Evolutionary conservation across 2,888 invertebrate species (phyloP).

Genomic region (Pseudococcus jackbeardsleyi): DNA sequence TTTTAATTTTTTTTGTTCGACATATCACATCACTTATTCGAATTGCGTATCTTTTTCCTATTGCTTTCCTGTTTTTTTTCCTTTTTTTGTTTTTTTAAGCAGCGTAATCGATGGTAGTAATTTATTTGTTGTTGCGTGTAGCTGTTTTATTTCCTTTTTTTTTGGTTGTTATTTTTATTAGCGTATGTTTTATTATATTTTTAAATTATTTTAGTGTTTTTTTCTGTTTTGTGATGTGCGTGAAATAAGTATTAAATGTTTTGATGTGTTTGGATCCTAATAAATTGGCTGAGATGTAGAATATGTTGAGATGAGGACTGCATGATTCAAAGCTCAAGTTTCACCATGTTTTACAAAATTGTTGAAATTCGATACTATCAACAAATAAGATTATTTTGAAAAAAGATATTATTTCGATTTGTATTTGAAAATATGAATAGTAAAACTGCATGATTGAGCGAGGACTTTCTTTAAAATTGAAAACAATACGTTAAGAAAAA

Average conservation of each 20-base stretch:
- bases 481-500: no score
- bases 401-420: neutral
- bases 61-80: constrained; percentile 2
- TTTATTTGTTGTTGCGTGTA: constrained; percentile 19
- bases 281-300: no score
- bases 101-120: neutral
- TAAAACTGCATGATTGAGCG: no score
- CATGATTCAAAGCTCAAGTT: neutral
- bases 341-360: neutral
- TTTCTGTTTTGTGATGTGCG: neutral
- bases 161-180: neutral
- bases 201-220: neutral
- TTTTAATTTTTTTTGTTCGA: constrained; percentile 19
- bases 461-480: no score
- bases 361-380: neutral
- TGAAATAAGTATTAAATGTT: neutral
- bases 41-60: neutral
- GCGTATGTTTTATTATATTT: neutral
- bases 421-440: no score
- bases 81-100: neutral
- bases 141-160: neutral
- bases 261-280: neutral
- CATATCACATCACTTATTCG: neutral
- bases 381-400: neutral
- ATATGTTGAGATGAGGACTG: no score